phyloP scores from a whole-genome alignment of 2,797 vertebrate species.

The Myiotriccus ornatus region DNA sequence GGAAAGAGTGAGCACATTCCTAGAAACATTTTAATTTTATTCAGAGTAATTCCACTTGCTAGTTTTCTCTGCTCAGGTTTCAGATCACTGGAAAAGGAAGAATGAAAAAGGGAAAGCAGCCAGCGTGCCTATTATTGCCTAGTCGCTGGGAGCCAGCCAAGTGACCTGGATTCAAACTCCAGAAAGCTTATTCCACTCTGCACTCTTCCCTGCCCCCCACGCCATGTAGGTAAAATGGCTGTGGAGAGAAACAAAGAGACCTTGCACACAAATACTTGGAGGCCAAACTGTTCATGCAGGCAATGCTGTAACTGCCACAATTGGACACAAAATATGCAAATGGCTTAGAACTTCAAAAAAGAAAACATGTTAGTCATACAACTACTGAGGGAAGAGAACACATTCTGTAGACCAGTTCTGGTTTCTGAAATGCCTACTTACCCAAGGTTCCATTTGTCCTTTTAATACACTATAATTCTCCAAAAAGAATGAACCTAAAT shows the following conservation, averaged over 20 bases:
- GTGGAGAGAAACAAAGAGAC: constrained; percentile 59
- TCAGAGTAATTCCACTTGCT: constrained; percentile 54
- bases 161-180: constrained; percentile 74
- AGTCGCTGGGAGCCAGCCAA: constrained; percentile 60
- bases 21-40: constrained; percentile 58
- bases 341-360: background rate
- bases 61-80: constrained; percentile 53
- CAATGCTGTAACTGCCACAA: background rate
- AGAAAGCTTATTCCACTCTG: constrained; percentile 68
- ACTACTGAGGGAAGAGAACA: background rate
- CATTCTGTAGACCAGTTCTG: background rate
- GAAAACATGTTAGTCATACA: background rate
- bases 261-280: background rate
- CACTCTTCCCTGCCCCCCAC: constrained; percentile 50
- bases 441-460: background rate
- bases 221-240: constrained; percentile 50
- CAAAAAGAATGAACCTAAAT: background rate
- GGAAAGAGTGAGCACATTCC: constrained; percentile 21
- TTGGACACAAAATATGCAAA: background rate
- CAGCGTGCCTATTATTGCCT: constrained; percentile 58
- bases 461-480: background rate
- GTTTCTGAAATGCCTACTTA: background rate
- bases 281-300: background rate
- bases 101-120: constrained; percentile 65
- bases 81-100: constrained; percentile 61